Evolutionary conservation across 1,140 invertebrate genomes (phyloP).

Genomic region (Kradibia gibbosae): DNA sequence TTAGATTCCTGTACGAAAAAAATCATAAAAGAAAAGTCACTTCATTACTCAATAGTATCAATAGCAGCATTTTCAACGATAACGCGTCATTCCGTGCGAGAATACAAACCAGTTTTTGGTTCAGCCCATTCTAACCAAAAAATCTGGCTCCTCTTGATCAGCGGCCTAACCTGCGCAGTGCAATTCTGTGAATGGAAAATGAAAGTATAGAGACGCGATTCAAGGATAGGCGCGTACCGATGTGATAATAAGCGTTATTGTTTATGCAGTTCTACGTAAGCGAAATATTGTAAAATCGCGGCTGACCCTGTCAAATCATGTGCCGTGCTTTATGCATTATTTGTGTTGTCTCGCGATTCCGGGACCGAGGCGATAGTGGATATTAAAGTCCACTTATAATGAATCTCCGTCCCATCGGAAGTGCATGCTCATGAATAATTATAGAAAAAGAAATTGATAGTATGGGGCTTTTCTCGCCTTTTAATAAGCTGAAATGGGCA

Average conservation of each 20-base stretch:
- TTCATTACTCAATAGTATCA: background rate
- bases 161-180: background rate
- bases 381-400: no score
- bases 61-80: background rate
- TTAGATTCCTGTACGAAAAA: background rate
- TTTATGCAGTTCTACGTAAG: background rate
- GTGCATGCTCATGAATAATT: no score
- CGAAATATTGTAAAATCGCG: slow-evolving; percentile 3
- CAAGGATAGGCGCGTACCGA: background rate
- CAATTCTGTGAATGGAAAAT: slow-evolving; percentile 21
- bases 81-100: background rate
- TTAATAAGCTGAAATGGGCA: no score
- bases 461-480: no score
- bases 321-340: background rate
- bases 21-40: background rate
- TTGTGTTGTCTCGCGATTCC: background rate
- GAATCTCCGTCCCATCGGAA: no score
- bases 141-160: background rate
- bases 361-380: background rate
- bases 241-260: slow-evolving; percentile 33
- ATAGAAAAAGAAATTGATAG: no score
- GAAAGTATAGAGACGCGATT: background rate
- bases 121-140: background rate
- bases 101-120: background rate
- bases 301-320: no score